Evolutionary conservation across 2,113 vertebrate species (phyloP).

Genomic region (Rhea americana): DNA sequence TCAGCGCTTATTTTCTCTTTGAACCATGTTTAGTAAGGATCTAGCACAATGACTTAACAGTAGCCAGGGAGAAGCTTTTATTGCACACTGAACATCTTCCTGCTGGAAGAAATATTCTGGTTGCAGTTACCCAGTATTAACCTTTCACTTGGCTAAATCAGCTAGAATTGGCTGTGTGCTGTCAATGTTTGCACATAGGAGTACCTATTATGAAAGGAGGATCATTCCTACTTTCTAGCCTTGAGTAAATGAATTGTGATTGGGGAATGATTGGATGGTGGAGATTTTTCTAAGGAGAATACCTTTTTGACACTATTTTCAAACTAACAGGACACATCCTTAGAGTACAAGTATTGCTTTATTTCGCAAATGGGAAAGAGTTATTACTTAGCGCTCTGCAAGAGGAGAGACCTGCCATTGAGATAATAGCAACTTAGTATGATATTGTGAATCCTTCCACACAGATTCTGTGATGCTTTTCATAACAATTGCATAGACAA

Average conservation of each 20-base stretch:
- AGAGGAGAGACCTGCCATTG: conserved; percentile 28
- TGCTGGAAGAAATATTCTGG: conserved; percentile 27
- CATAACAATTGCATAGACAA: conserved; percentile 43
- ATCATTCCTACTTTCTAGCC: not conserved
- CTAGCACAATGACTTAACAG: not conserved
- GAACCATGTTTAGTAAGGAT: not conserved
- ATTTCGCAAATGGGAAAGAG: conserved; percentile 53
- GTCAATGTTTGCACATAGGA: conserved; percentile 6
- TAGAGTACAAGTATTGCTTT: conserved; percentile 44
- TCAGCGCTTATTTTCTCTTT: not conserved
- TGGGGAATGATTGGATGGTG: conserved; percentile 39
- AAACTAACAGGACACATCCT: conserved; percentile 60
- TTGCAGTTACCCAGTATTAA: conserved; percentile 29
- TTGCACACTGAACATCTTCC: not conserved
- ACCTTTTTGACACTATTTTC: conserved; percentile 61
- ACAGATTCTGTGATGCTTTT: conserved; percentile 23
- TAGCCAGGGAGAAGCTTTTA: not conserved
- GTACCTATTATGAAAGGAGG: conserved; percentile 37
- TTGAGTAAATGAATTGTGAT: conserved; percentile 57
- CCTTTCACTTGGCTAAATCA: conserved; percentile 63
- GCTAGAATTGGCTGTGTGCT: conserved; percentile 36
- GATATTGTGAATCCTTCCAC: conserved; percentile 30
- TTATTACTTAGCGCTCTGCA: conserved; percentile 39
- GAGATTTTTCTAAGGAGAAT: conserved; percentile 37
- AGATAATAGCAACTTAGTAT: conserved; percentile 51